A percentile compares a stretch with the other conserved stretches of the same genome.
These are phyloP conservation scores for Zoanthus gigantus DNA, from an alignment of 92 coral and sea anemone genomes.

Conservation along the genomic window DNA sequence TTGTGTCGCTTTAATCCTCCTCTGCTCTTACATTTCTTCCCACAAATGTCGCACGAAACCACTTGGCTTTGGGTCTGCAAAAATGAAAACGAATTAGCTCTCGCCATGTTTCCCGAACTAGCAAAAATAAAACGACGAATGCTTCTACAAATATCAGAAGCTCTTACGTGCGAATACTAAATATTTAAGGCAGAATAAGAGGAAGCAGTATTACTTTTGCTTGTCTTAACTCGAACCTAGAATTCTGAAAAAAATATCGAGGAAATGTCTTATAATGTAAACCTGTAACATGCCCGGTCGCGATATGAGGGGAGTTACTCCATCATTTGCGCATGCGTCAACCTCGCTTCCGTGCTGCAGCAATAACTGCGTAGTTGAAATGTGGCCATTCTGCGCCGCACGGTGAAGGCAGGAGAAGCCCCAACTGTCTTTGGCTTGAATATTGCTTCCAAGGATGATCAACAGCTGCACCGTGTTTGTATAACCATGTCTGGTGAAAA, in stretches of 20 bases:
- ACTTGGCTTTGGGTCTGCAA: slow-evolving; percentile 41
- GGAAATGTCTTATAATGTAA: slow-evolving; percentile 1
- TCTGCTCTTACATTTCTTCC: slow-evolving; percentile 60
- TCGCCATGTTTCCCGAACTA: slow-evolving; percentile 1
- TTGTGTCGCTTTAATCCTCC: slow-evolving; percentile 60
- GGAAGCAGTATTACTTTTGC: not conserved
- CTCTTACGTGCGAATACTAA: not conserved
- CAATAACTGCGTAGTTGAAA: slow-evolving; percentile 45
- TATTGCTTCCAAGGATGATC: slow-evolving; percentile 54
- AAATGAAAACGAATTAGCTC: slow-evolving; percentile 5
- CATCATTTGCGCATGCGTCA: slow-evolving; percentile 47
- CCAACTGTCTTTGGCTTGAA: slow-evolving; percentile 65
- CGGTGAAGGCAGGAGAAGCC: slow-evolving; percentile 81
- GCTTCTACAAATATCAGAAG: slow-evolving; percentile 1
- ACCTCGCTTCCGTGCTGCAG: slow-evolving; percentile 51
- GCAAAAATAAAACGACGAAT: not conserved
- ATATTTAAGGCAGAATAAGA: not conserved
- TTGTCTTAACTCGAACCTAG: not conserved
- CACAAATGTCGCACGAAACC: slow-evolving; percentile 54
- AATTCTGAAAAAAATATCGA: not conserved
- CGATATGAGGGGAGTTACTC: slow-evolving; percentile 53
- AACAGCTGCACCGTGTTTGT: slow-evolving; percentile 64
- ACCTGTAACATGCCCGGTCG: slow-evolving; percentile 1
- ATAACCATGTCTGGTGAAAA: slow-evolving; percentile 55
- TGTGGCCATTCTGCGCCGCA: slow-evolving; percentile 81